Conservation (phyloP, 2,113 vertebrate genomes). For the Daphoenositta chrysoptera region DNA sequence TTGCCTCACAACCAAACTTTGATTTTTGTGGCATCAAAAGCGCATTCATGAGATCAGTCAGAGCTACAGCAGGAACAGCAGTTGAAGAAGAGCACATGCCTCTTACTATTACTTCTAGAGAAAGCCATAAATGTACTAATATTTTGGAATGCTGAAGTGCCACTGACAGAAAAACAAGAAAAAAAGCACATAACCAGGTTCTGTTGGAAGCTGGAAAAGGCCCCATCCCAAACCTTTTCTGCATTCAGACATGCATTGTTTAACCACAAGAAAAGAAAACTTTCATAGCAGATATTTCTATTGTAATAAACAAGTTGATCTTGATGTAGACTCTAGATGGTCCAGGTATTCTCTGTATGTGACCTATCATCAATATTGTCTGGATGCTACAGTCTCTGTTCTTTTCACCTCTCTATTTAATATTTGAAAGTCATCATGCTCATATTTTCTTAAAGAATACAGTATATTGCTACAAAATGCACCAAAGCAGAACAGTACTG, state of each 20-base stretch:
- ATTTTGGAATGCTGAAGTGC: background rate
- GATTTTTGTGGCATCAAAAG: rapidly evolving
- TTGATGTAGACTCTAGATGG: background rate
- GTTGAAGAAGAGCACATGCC: background rate
- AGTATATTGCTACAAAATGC: background rate
- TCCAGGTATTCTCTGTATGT: background rate
- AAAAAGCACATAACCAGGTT: background rate
- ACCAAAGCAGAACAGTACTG: background rate
- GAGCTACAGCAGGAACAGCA: background rate
- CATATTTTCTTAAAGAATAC: background rate
- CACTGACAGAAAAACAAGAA: background rate
- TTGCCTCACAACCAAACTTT: background rate
- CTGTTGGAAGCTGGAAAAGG: background rate
- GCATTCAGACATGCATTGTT: background rate
- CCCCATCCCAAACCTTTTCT: background rate
- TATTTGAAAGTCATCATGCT: background rate
- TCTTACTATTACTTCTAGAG: background rate
- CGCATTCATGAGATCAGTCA: background rate
- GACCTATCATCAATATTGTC: background rate
- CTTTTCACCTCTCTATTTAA: background rate
- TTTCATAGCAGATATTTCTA: background rate
- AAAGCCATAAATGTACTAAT: background rate
- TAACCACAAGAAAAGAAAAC: background rate
- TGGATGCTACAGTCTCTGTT: background rate
- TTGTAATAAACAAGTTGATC: background rate